These are phyloP conservation scores for Maconellicoccus hirsutus DNA, from an alignment of 1,140 invertebrate species.

Conservation along the genomic window DNA sequence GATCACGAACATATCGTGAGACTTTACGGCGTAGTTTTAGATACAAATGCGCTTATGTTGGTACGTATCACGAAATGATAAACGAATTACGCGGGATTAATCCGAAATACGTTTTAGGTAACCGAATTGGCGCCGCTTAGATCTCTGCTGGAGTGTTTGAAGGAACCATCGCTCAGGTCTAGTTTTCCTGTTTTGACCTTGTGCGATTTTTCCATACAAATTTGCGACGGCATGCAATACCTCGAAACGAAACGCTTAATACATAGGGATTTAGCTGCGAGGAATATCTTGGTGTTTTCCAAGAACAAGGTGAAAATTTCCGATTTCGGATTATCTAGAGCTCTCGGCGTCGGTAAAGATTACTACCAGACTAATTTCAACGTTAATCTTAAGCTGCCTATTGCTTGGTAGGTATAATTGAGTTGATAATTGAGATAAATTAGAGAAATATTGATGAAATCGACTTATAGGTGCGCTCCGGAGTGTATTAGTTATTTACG, in stretches of 20 bases:
- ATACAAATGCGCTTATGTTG: slow-evolving; percentile 88
- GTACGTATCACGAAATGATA: slow-evolving; percentile 40
- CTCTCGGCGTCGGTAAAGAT: slow-evolving; percentile 93
- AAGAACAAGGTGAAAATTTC: slow-evolving; percentile 97
- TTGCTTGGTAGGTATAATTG: slow-evolving; percentile 69
- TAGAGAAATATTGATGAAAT: too few species aligned
- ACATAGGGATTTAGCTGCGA: slow-evolving; percentile 84
- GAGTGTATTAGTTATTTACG: slow-evolving; percentile 93
- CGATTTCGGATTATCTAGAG: slow-evolving; percentile 90
- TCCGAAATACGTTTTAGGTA: slow-evolving; percentile 42
- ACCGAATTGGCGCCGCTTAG: slow-evolving; percentile 90
- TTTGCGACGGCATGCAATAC: slow-evolving; percentile 93
- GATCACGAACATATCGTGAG: slow-evolving; percentile 93
- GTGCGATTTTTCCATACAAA: slow-evolving; percentile 86
- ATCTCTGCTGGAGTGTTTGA: slow-evolving; percentile 89
- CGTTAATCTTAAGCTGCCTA: slow-evolving; percentile 92
- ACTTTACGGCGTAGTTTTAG: slow-evolving; percentile 92
- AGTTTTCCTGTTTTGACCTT: slow-evolving; percentile 82
- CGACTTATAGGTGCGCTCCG: slow-evolving; percentile 68
- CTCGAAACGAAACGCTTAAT: slow-evolving; percentile 86
- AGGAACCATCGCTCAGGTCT: slow-evolving; percentile 72
- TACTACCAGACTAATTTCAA: slow-evolving; percentile 99
- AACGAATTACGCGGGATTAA: neutral
- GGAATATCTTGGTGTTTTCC: slow-evolving; percentile 91
- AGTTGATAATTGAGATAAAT: too few species aligned